Evolutionary conservation across 2,797 vertebrate species (phyloP), one percentile per base, ranked within the genome.

Genomic region (Mastacembelus armatus): DNA sequence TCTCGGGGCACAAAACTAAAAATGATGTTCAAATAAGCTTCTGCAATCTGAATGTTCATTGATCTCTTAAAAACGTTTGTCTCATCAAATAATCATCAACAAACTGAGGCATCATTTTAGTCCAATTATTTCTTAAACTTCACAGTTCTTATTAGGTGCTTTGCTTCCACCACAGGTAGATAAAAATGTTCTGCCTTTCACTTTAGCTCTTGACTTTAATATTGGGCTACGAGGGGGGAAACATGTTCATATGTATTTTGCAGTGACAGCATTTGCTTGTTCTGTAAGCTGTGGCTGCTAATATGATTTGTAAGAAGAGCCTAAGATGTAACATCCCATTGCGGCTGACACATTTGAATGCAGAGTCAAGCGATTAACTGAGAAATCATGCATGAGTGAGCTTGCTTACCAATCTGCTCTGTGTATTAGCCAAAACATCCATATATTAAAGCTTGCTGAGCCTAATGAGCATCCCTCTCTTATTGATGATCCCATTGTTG

Each of bases 401-500:
- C 81, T 74, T 83, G 82, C 87, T 84, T 83, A 88, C 84, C 80
- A 90, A 77, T 88, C 88, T 83, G 81, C 72, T 74, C 45, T 78
- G 80, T 79, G 85, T 80, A 80, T 91, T 86, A 81, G 67, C 77
- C 58, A 74, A 83, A 80, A 85, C 81, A 84, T 88, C 81, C 80
- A 87, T 91, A 90, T 88, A 88, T 92, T 91, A 92, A 86, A 74
- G 71, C 83, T 71, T 16, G 71, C 88, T 86, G 79, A 88, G 84
- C 62, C 72, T 92, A 92, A 92, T 91, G 90, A 92, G 90, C 87
- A 86, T 85, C 86, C 80, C n/a, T 49, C 71, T 86, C 87, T 92
- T 90, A 92, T 89, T 92, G 90, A 92, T 90, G 86, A 86, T 86
- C 84, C 86, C 65, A 86, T 91, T 91, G 88, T 92, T 91, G 80